Percentiles rank a stretch among this genome's conserved stretches.
Conservation (phyloP, 2,797 vertebrate species). For the Psittacula derbiana region DNA sequence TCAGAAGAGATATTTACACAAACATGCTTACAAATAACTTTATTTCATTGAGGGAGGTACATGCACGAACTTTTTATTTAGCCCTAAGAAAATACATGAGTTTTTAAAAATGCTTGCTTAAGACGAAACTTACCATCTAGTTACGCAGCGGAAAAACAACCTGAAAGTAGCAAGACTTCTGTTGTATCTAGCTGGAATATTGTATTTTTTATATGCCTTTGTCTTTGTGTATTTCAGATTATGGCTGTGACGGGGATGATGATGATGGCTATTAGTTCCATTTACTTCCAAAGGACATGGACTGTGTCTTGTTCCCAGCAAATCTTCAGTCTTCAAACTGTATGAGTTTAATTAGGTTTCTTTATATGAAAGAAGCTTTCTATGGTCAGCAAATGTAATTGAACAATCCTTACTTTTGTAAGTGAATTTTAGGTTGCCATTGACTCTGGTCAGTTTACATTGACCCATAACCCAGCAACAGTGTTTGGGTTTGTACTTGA, state of each 20-base stretch:
- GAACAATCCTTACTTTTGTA: slow-evolving; percentile 49
- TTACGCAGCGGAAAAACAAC: not conserved
- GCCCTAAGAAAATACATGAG: not conserved
- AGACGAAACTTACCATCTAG: not conserved
- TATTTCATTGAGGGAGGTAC: not conserved
- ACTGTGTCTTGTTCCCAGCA: not conserved
- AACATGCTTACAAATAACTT: not conserved
- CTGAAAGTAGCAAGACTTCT: not conserved
- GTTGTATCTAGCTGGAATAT: not conserved
- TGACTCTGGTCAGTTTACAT: slow-evolving; percentile 48
- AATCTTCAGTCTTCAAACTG: not conserved
- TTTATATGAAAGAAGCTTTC: slow-evolving; percentile 30
- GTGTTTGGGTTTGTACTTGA: slow-evolving; percentile 50
- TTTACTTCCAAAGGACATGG: not conserved
- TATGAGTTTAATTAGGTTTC: not conserved
- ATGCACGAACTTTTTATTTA: not conserved
- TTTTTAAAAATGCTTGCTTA: not conserved
- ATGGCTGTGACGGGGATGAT: slow-evolving; percentile 87
- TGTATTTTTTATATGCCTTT: not conserved
- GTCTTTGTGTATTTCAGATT: slow-evolving; percentile 78
- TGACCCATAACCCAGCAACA: slow-evolving; percentile 48
- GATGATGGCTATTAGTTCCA: slow-evolving; percentile 81
- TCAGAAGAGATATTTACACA: not conserved
- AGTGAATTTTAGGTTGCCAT: not conserved
- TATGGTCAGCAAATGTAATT: not conserved